Base-by-base conservation (phyloP, 2,797 vertebrate species). In the Hoplostethus atlanticus region DNA sequence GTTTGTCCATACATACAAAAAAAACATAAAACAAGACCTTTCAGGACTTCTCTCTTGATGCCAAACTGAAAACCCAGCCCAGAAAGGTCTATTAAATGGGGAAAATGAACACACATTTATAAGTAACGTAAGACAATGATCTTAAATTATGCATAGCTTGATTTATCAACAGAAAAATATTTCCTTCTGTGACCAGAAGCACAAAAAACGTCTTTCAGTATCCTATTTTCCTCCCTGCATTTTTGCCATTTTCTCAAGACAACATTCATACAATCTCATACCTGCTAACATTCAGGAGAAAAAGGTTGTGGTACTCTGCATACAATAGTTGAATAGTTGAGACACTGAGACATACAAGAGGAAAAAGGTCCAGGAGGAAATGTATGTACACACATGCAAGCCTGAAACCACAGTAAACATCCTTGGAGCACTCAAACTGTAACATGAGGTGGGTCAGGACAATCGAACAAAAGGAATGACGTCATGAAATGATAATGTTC, bases 141-240 rank as follows among this genome's bases (percentile, higher is more conserved):
- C 60, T 83, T 89, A 89, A 90, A 85, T 93, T 78, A 93, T 91
- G 88, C 87, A 91, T 90, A 91, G 81, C 79, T 86, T 79, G 80
- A 91, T 78, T 86, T 82, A 85, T 75, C 25, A 88, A 91, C 81
- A 84, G 80, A 87, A 84, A 76, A 73, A 80, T 60, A 87, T 69
- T 77, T 87, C 75, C 61, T 83, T 79, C 68, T 4, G 30, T 66
- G 28, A 81, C 44, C 81, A 44, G 88, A 58, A 77, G 51, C 53
- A 83, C 51, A 83, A 57, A 71, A 51, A 69, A 28, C 42, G 67
- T n/a, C 6, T 6, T 34, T 58, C 30, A 40, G 53, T 9, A 57
- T 46, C 56, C 40, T 4, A 4, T 67, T 68, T 55, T 71, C 58
- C 52, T 79, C 53, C 42, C 51, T 17, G 47, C 30, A 36, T 31